phyloP scores from a whole-genome alignment of 2,888 invertebrate species.

The Tillus elongatus region DNA sequence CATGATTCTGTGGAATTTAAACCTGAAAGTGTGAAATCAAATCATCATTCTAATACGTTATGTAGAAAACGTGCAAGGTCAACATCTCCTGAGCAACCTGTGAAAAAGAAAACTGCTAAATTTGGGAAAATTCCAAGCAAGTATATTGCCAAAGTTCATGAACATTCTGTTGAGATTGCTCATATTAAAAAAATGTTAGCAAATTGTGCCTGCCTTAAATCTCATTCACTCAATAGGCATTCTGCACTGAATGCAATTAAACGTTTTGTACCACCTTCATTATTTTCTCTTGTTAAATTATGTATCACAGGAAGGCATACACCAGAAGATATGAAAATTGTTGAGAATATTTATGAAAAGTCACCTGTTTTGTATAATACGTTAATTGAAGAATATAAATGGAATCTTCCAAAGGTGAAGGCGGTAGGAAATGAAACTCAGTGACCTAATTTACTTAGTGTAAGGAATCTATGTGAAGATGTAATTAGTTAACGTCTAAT shows the following conservation, averaged over 20 bases:
- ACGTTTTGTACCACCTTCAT: constrained; percentile 29
- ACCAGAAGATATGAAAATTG: constrained; percentile 33
- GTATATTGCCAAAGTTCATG: constrained; percentile 32
- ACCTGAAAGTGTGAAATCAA: too few relatives aligned
- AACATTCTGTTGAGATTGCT: constrained; percentile 35
- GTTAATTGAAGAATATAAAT: constrained; percentile 32
- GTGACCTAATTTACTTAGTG: too few relatives aligned
- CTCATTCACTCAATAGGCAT: constrained; percentile 17
- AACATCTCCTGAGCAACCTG: too few relatives aligned
- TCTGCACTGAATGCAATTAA: constrained; percentile 28
- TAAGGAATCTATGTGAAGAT: too few relatives aligned
- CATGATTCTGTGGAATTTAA: too few relatives aligned
- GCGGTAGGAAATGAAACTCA: too few relatives aligned
- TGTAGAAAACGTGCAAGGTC: too few relatives aligned
- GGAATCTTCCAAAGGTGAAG: constrained; percentile 32
- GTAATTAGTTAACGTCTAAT: too few relatives aligned
- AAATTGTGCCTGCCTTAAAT: constrained; percentile 18
- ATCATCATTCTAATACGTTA: too few relatives aligned
- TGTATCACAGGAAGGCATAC: constrained; percentile 28
- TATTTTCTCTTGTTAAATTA: constrained; percentile 31
- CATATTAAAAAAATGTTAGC: constrained; percentile 31
- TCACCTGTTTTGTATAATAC: constrained; percentile 34
- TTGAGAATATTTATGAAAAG: constrained; percentile 31
- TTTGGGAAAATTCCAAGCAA: constrained; percentile 20
- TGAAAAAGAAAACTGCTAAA: background rate